These are phyloP conservation scores for Pachyrhynchus sulphureomaculatus DNA, from an alignment of 1,140 invertebrate genomes.

Conservation along the genomic window DNA sequence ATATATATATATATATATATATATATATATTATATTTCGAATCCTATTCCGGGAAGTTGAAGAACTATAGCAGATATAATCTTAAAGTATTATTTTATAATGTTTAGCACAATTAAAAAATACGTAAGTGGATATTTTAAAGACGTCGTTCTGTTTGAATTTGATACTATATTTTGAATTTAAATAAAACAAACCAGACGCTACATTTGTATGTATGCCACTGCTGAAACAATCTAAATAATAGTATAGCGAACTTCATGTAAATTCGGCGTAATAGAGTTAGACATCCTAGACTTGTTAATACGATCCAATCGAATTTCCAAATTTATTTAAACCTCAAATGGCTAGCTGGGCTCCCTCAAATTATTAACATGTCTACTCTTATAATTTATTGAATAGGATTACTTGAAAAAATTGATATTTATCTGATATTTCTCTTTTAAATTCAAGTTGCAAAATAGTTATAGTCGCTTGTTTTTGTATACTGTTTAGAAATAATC, in stretches of 20 bases:
- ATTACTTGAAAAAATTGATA: not conserved
- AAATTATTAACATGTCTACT: constrained; percentile 3
- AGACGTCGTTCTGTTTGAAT: not conserved
- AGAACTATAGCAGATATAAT: too few species aligned
- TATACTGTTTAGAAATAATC: too few species aligned
- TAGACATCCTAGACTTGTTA: constrained; percentile 26
- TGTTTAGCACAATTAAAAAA: too few species aligned
- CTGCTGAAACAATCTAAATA: constrained; percentile 27
- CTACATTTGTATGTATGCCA: constrained; percentile 24
- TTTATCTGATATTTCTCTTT: too few species aligned
- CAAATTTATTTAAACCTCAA: constrained; percentile 27
- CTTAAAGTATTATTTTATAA: too few species aligned
- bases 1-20: too few species aligned
- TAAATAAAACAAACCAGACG: constrained; percentile 6
- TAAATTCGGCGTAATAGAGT: constrained; percentile 24
- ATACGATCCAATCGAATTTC: constrained; percentile 20
- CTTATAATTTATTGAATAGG: constrained; percentile 5
- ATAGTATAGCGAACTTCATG: constrained; percentile 27
- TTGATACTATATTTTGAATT: not conserved
- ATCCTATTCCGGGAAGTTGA: too few species aligned
- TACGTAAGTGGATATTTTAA: too few species aligned
- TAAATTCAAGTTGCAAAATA: too few species aligned
- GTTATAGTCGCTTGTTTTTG: too few species aligned
- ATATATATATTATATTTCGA: too few species aligned
- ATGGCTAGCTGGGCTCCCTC: constrained; percentile 11